Conservation (phyloP, 1,140 invertebrate species). For the Onthophagus taurus region DNA sequence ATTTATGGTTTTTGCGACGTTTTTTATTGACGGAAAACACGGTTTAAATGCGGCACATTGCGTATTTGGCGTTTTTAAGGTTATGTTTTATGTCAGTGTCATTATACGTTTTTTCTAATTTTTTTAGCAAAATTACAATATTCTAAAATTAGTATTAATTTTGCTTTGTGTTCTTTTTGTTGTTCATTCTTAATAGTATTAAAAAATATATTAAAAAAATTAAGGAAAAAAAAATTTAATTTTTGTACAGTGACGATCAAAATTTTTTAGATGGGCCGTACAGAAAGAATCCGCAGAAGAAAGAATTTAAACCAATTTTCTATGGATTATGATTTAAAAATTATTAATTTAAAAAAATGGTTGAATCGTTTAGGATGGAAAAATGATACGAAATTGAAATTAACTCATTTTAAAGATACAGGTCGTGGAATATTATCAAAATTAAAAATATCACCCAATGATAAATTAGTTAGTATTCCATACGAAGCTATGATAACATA, state of each 20-base stretch:
- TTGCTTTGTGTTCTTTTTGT: not conserved
- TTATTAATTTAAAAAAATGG: conserved; percentile 27
- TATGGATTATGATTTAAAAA: conserved; percentile 17
- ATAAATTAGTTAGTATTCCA: conserved; percentile 45
- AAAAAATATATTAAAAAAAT: not conserved
- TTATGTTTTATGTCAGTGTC: no score
- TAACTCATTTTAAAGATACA: conserved; percentile 39
- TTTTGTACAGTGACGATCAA: not conserved
- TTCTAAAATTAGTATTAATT: not conserved
- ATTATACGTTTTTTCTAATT: not conserved
- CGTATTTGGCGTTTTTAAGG: no score
- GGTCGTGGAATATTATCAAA: conserved; percentile 48
- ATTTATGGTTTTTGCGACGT: no score
- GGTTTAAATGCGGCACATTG: no score
- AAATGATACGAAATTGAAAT: conserved; percentile 25
- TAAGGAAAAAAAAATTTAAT: not conserved
- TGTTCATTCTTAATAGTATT: not conserved
- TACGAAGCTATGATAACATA: conserved; percentile 44
- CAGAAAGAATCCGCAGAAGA: conserved; percentile 17
- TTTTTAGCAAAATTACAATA: not conserved
- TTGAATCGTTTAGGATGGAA: conserved; percentile 25
- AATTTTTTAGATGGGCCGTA: conserved; percentile 24
- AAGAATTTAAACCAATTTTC: conserved; percentile 6
- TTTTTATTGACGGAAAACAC: no score
- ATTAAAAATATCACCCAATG: conserved; percentile 34